Conservation (phyloP, 2,113 vertebrate genomes). For the Brienomyrus brachyistius region DNA sequence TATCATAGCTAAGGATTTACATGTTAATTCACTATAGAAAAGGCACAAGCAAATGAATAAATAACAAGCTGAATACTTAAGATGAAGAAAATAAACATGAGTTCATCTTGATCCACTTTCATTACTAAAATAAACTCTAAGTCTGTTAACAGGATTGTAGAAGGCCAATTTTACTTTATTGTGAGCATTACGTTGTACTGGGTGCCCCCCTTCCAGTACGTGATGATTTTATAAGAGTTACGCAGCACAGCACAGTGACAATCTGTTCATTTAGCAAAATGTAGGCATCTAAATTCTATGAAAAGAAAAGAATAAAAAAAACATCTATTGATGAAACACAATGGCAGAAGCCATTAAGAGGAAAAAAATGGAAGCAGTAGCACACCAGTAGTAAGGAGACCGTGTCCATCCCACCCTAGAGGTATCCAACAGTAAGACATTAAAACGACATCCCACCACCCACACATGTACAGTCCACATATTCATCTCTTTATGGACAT, state of each 20-base stretch:
- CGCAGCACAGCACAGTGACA: not conserved
- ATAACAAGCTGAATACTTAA: conserved; percentile 3
- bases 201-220: not conserved
- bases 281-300: not conserved
- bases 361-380: not conserved
- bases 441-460: not conserved
- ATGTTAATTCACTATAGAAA: conserved; percentile 31
- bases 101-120: not conserved
- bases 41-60: conserved; percentile 17
- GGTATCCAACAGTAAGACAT: not conserved
- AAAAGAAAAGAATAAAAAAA: not conserved
- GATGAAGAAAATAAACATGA: not conserved
- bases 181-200: not conserved
- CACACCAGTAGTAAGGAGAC: not conserved
- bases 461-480: not conserved
- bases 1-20: conserved; percentile 24
- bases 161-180: not conserved
- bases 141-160: not conserved
- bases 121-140: not conserved
- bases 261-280: not conserved
- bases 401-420: not conserved
- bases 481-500: not conserved
- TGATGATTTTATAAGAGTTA: not conserved
- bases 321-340: not conserved
- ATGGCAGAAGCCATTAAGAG: conserved; percentile 10